These are phyloP conservation scores for Tapera naevia DNA, from an alignment of 2,797 vertebrate species.

Conservation along the genomic window DNA sequence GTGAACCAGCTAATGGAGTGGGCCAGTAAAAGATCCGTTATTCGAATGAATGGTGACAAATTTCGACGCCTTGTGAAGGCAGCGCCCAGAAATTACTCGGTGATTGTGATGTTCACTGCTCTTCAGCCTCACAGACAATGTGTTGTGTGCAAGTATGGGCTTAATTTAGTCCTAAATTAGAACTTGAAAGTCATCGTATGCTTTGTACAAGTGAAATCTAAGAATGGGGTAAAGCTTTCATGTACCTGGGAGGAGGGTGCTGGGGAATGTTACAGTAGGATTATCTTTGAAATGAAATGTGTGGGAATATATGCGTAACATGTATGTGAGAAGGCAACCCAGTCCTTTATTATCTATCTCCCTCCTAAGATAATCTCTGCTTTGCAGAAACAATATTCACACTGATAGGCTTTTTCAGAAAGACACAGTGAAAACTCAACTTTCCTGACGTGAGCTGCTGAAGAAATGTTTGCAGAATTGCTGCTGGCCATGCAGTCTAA, in stretches of 20 bases:
- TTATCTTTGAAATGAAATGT: neutral
- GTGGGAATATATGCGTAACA: neutral
- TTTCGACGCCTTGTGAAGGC: constrained; percentile 93
- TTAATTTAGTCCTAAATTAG: neutral
- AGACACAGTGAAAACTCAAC: neutral
- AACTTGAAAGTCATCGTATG: neutral
- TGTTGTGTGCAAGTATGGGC: constrained; percentile 90
- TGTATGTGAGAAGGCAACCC: neutral
- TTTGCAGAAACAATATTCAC: neutral
- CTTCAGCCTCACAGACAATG: constrained; percentile 96
- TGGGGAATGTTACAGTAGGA: no score
- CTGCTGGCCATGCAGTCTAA: neutral
- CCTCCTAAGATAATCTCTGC: neutral
- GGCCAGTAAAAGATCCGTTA: constrained; percentile 90
- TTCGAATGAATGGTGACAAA: constrained; percentile 95
- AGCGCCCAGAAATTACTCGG: constrained; percentile 93
- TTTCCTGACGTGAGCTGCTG: neutral
- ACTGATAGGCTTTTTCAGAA: neutral
- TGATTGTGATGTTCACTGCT: constrained; percentile 97
- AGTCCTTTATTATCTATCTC: neutral
- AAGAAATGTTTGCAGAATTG: neutral
- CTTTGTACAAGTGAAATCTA: neutral
- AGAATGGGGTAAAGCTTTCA: neutral
- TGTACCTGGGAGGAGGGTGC: accelerated
- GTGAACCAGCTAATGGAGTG: constrained; percentile 95